Percentiles rank a stretch among this genome's conserved stretches.
Conservation (phyloP, 2,797 vertebrate species). For the Notamacropus eugenii region DNA sequence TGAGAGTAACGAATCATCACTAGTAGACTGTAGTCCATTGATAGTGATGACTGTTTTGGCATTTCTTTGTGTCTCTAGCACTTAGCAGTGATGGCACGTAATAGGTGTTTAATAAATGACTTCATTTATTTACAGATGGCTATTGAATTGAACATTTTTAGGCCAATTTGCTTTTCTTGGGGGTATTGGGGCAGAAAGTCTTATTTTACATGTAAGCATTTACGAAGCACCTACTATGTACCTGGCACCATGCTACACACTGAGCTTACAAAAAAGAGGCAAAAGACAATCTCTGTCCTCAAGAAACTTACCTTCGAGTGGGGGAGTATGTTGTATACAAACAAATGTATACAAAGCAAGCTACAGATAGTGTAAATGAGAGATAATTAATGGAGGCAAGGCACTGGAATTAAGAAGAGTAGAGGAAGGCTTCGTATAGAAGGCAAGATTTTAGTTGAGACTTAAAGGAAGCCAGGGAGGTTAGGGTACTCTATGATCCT, state of each 20-base stretch:
- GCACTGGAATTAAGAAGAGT: not conserved
- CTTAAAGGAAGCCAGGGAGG: not conserved
- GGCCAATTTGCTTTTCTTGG: not conserved
- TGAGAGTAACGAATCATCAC: not conserved
- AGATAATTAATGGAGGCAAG: not conserved
- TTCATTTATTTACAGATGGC: not conserved
- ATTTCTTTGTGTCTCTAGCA: not conserved
- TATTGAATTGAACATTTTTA: not conserved
- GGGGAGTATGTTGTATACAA: not conserved
- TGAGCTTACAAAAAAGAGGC: not conserved
- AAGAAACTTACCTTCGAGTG: not conserved
- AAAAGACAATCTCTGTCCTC: not conserved
- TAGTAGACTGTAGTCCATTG: not conserved
- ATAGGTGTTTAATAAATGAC: not conserved
- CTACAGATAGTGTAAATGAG: not conserved
- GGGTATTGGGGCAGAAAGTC: not conserved
- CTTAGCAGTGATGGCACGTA: not conserved
- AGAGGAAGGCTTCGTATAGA: not conserved
- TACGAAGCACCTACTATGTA: not conserved
- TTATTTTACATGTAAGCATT: not conserved
- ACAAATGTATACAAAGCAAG: not conserved
- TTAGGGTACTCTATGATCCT: not conserved
- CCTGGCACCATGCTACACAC: not conserved
- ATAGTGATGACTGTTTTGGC: not conserved
- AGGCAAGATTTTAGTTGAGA: not conserved